Evolutionary conservation across 2,888 invertebrate genomes (phyloP).

Genomic region (Ectemnius lituratus): DNA sequence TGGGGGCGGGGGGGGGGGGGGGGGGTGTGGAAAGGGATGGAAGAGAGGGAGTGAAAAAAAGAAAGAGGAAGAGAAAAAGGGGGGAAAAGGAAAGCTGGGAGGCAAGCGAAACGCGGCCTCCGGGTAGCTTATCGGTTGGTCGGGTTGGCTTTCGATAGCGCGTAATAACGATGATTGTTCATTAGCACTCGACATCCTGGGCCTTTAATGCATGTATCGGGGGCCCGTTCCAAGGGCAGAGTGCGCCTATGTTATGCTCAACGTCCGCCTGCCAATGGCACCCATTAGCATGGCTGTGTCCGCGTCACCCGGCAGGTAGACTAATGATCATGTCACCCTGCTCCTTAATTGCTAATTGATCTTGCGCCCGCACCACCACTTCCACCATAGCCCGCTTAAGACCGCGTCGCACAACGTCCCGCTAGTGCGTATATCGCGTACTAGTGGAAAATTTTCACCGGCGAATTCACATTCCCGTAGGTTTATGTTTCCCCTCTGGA

Average conservation of each 20-base stretch:
- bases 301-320: slow-evolving; percentile 47
- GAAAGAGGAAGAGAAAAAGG: too few relatives aligned
- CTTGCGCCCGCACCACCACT: slow-evolving; percentile 53
- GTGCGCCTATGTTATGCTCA: slow-evolving; percentile 43
- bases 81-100: too few relatives aligned
- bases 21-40: too few relatives aligned
- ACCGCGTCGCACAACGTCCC: too few relatives aligned
- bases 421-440: too few relatives aligned
- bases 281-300: slow-evolving; percentile 49
- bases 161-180: slow-evolving; percentile 59
- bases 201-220: slow-evolving; percentile 53
- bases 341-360: slow-evolving; percentile 72
- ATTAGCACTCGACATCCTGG: slow-evolving; percentile 51
- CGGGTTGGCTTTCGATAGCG: slow-evolving; percentile 40
- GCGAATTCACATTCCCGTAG: too few relatives aligned
- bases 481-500: too few relatives aligned
- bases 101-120: neutral
- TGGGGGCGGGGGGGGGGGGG: too few relatives aligned
- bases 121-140: slow-evolving; percentile 32
- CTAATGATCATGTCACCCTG: slow-evolving; percentile 69
- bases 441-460: too few relatives aligned
- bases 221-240: slow-evolving; percentile 28
- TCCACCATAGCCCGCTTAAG: too few relatives aligned
- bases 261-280: slow-evolving; percentile 51
- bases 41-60: too few relatives aligned